Evolutionary conservation across 2,113 vertebrate species (phyloP), one percentile per base, ranked within the genome.

Genomic region (Ascaphus truei): DNA sequence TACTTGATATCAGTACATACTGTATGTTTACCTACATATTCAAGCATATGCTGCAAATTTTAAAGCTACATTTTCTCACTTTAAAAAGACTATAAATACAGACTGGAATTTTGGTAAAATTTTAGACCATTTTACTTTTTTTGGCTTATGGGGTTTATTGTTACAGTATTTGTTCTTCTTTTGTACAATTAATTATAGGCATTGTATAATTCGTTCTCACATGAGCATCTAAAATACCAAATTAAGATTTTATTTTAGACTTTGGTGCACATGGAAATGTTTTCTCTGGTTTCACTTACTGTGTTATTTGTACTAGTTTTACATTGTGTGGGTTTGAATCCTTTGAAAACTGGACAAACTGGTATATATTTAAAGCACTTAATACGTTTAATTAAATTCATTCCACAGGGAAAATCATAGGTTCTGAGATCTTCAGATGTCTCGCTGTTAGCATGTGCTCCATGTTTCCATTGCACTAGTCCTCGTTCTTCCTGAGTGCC

Each of bases 341-440:
- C 94, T 18, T 68, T 91, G 85, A 98, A 99, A 37, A 86, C 73
- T 1, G 96, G 96, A 79, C 95, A 94, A 75, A 98, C 79, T 55
- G 96, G 96, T 48, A 98, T 73, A 3, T 77, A 76, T 36, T 75
- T 74, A 30, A 98, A 80, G 78, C 90, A 93, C 10, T n/a, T 25
- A 5, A 48, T 76, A 26, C 74, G 80, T 66, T 82, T 84, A 73
- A 99, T 57, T 1, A 57, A n/a, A 1, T 25, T 72, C 96, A 98
- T 99, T 29, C 93, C 93, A 1, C 92, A 27, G 2, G 96, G 96
- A 36, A 99, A 89, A 50, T 99, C 91, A 0, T 99, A 99, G 62
- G 92, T 91, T 48, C 80, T 74, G 22, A 92, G 75, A 50, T 73
- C 83, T 59, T 75, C 62, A 1, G 79, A 83, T 0, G 16, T 75